Conservation (phyloP, 37 sponge, comb jelly and placozoan species). For the Crambe crambe region DNA sequence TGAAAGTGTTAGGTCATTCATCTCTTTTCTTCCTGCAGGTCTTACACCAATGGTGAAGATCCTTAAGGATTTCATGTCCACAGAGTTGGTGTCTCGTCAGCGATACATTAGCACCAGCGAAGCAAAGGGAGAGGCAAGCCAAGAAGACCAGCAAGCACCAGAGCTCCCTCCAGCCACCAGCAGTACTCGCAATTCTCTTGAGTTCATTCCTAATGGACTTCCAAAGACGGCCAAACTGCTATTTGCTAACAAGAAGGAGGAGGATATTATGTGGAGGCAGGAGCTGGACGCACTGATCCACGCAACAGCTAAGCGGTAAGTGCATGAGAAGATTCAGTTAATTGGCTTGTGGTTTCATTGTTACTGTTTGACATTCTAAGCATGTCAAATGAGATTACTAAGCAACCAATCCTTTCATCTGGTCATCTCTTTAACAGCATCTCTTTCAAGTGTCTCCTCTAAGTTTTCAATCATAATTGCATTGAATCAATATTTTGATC, state of each 20-base stretch:
- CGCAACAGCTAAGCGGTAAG: constrained; percentile 17
- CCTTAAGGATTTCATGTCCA: constrained; percentile 16
- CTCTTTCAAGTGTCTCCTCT: too few relatives aligned
- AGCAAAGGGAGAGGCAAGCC: not conserved
- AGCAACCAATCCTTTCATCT: too few relatives aligned
- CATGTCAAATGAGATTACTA: too few relatives aligned
- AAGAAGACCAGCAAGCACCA: constrained; percentile 3
- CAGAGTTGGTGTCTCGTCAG: not conserved
- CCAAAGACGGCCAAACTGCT: constrained; percentile 53
- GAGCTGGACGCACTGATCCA: constrained; percentile 38
- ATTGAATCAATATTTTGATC: too few relatives aligned
- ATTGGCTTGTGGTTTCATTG: too few relatives aligned
- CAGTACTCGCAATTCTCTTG: not conserved
- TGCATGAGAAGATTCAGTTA: too few relatives aligned
- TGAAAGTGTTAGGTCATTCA: too few relatives aligned
- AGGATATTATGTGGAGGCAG: constrained; percentile 69
- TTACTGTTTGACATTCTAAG: too few relatives aligned
- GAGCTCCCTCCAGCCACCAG: constrained; percentile 7
- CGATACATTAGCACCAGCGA: not conserved
- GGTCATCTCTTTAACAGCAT: too few relatives aligned
- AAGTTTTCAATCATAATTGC: too few relatives aligned
- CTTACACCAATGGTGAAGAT: constrained; percentile 84
- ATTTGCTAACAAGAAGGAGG: constrained; percentile 72
- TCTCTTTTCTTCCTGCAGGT: constrained; percentile 36
- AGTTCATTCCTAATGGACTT: not conserved